These are phyloP conservation scores for Camelus bactrianus DNA, from an alignment of 2,113 vertebrate species.

Conservation along the genomic window DNA sequence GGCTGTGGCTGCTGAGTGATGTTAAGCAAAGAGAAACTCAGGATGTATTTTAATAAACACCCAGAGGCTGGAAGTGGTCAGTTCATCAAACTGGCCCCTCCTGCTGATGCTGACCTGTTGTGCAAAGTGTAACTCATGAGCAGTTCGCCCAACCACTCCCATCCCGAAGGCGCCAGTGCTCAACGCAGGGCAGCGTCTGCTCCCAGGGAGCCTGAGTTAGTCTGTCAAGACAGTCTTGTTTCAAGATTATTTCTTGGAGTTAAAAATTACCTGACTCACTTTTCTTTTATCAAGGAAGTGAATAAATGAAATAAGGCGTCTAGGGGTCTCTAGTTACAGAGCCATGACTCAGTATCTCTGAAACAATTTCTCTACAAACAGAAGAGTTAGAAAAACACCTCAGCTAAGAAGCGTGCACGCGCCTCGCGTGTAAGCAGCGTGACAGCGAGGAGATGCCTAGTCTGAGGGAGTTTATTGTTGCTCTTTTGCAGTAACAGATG, in stretches of 20 bases:
- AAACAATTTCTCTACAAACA: not conserved
- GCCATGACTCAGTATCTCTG: not conserved
- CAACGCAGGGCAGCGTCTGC: too few species aligned
- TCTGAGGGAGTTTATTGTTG: constrained; percentile 79
- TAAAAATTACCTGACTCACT: not conserved
- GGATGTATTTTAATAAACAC: not conserved
- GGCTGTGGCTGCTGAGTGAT: not conserved
- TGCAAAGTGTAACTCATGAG: accelerated
- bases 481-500: constrained; percentile 65
- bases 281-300: not conserved
- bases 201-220: not conserved
- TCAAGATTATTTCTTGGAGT: not conserved
- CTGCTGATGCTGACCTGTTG: accelerated
- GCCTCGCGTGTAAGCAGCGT: not conserved
- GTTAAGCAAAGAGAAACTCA: not conserved
- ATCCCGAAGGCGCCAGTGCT: accelerated
- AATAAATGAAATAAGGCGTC: not conserved
- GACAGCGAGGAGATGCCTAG: not conserved
- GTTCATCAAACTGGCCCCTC: not conserved
- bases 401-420: not conserved
- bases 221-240: not conserved
- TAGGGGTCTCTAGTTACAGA: not conserved
- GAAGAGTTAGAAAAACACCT: not conserved
- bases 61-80: not conserved
- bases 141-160: accelerated